Evolutionary conservation across 2,797 vertebrate species (phyloP).

Genomic region (Liparis tanakae): DNA sequence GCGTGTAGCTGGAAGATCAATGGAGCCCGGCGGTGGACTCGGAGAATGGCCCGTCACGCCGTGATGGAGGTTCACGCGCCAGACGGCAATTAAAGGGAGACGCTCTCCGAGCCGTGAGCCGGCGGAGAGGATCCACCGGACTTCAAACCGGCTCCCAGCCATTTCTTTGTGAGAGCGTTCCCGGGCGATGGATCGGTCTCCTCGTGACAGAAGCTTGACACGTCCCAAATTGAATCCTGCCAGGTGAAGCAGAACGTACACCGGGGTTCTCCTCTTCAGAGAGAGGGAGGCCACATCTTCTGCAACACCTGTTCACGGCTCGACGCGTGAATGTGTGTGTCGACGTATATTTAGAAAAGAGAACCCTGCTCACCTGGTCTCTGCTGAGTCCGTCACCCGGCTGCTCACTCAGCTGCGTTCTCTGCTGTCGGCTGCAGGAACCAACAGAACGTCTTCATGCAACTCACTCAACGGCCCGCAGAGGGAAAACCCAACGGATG

Average conservation of each 20-base stretch:
- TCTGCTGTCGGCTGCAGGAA: too few species aligned
- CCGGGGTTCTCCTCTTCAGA: neutral
- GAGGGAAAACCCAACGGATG: too few species aligned
- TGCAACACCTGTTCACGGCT: too few species aligned
- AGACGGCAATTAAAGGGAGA: neutral
- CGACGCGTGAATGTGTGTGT: too few species aligned
- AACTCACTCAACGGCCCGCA: too few species aligned
- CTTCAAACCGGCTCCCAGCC: conserved; percentile 5
- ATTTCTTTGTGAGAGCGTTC: conserved; percentile 25
- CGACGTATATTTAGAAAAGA: too few species aligned
- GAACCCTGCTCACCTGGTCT: too few species aligned
- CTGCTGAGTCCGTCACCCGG: too few species aligned
- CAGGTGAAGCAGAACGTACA: neutral
- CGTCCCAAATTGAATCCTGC: neutral
- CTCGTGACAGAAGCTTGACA: conserved; percentile 27
- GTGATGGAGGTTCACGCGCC: neutral
- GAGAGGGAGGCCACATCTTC: too few species aligned
- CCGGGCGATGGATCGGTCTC: conserved; percentile 24
- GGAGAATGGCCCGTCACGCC: conserved; percentile 25
- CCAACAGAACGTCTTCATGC: too few species aligned
- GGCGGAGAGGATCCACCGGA: neutral
- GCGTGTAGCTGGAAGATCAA: conserved; percentile 13
- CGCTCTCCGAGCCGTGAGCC: too few species aligned
- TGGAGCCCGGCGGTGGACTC: neutral
- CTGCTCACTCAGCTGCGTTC: too few species aligned